Evolutionary conservation across 2,888 invertebrate genomes (phyloP).

Genomic region (Tetragonisca angustula): DNA sequence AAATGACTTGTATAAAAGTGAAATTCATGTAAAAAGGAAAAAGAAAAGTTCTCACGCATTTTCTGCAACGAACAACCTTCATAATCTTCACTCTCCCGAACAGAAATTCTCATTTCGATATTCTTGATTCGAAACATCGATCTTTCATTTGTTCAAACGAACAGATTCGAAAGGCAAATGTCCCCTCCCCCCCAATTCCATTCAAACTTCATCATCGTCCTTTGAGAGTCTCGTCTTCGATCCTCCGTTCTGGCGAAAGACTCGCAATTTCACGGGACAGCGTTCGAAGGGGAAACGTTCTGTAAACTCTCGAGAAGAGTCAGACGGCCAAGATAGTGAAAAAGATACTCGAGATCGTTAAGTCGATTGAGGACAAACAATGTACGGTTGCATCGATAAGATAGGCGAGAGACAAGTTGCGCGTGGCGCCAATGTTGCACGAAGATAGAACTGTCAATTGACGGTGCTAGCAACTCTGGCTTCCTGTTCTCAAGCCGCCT

Average conservation of each 20-base stretch:
- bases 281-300: not conserved
- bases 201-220: not conserved
- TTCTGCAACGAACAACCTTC: not conserved
- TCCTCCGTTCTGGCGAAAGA: not conserved
- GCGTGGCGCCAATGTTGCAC: constrained; percentile 4
- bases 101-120: not conserved
- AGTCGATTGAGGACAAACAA: not conserved
- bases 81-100: not conserved
- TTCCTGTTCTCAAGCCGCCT: constrained; percentile 18
- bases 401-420: constrained; percentile 9
- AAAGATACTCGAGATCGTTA: not conserved
- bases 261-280: not conserved
- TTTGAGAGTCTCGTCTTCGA: not conserved
- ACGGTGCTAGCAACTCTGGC: constrained; percentile 4
- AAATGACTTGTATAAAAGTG: no score
- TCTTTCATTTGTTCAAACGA: no score
- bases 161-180: no score
- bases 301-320: no score
- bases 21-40: no score
- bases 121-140: no score
- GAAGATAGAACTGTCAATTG: constrained; percentile 7
- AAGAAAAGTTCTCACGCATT: not conserved
- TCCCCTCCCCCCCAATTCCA: no score
- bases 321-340: no score
- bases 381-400: constrained; percentile 2